Evolutionary conservation across 2,888 invertebrate species (phyloP).

Genomic region (Hypomecis atomaria): DNA sequence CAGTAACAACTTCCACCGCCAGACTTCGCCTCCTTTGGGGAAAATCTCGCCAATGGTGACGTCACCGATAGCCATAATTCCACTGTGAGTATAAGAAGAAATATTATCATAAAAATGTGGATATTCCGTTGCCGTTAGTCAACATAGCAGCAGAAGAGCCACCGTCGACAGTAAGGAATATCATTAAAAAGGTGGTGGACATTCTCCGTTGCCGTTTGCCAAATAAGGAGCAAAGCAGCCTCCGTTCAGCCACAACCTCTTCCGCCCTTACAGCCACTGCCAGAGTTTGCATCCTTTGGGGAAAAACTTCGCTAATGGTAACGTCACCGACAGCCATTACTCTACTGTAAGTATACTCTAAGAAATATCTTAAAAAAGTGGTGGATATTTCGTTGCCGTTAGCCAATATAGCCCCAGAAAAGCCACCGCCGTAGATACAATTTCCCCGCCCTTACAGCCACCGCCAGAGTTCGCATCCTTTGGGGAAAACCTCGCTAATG

Average conservation of each 20-base stretch:
- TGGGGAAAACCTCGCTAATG: constrained; percentile 14
- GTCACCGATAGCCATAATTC: constrained; percentile 21
- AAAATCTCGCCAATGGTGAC: constrained; percentile 25
- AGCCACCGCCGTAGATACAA: constrained; percentile 45
- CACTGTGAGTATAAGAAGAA: constrained; percentile 2
- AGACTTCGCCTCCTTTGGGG: constrained; percentile 43
- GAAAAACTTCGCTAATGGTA: constrained; percentile 23
- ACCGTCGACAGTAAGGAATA: constrained; percentile 39
- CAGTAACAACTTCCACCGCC: constrained; percentile 53
- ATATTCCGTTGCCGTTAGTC: constrained; percentile 88
- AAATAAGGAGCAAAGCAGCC: constrained; percentile 55
- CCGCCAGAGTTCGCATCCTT: constrained; percentile 51
- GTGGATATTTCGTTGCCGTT: constrained; percentile 90
- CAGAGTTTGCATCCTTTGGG: constrained; percentile 46
- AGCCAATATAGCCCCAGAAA: constrained; percentile 60
- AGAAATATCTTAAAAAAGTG: constrained; percentile 65
- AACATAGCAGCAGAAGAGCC: constrained; percentile 56
- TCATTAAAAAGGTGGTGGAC: constrained; percentile 85
- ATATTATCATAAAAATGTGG: constrained; percentile 79
- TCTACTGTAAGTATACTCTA: constrained; percentile 6
- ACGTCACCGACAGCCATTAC: constrained; percentile 24
- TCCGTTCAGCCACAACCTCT: constrained; percentile 54
- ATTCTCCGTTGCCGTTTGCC: constrained; percentile 88
- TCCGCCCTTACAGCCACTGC: constrained; percentile 55
- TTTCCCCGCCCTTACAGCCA: constrained; percentile 59